Evolutionary conservation across 2,888 invertebrate genomes (phyloP).

Genomic region (Eueremaeus valkanovi): DNA sequence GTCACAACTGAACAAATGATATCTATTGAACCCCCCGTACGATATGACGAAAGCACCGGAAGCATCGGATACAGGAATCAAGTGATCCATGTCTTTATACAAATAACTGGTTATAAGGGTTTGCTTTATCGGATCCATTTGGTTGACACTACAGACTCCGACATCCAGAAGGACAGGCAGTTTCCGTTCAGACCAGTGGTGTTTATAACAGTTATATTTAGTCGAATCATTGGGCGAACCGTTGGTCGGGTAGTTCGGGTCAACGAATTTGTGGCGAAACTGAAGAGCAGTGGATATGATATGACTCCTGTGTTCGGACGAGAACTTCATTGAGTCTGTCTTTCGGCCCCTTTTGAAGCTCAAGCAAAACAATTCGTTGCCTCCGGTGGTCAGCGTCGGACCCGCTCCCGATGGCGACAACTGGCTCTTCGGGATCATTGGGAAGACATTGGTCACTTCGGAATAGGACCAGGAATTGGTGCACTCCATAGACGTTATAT

Average conservation of each 20-base stretch:
- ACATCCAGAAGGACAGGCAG: constrained; percentile 84
- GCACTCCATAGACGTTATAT: constrained; percentile 78
- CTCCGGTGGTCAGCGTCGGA: constrained; percentile 45
- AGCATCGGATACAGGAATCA: constrained; percentile 72
- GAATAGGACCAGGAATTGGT: constrained; percentile 72
- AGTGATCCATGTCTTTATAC: constrained; percentile 78
- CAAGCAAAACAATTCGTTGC: constrained; percentile 57
- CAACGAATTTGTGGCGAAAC: constrained; percentile 28
- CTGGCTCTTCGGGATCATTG: constrained; percentile 52
- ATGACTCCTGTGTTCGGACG: constrained; percentile 88
- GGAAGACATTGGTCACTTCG: constrained; percentile 55
- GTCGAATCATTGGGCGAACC: constrained; percentile 55
- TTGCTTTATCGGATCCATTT: constrained; percentile 80
- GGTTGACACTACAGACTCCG: constrained; percentile 85
- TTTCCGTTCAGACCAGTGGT: constrained; percentile 92
- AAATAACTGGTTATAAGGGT: constrained; percentile 74
- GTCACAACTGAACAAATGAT: constrained; percentile 41
- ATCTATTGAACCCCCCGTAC: constrained; percentile 80
- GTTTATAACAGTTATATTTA: constrained; percentile 72
- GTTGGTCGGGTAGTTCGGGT: constrained; percentile 39
- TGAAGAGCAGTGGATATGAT: constrained; percentile 58
- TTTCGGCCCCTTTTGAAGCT: constrained; percentile 74
- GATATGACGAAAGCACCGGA: constrained; percentile 90
- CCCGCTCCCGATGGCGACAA: constrained; percentile 35
- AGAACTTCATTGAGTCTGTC: constrained; percentile 89